Base-by-base conservation (phyloP, 2,888 invertebrate species). In the Trichopria drosophilae region DNA sequence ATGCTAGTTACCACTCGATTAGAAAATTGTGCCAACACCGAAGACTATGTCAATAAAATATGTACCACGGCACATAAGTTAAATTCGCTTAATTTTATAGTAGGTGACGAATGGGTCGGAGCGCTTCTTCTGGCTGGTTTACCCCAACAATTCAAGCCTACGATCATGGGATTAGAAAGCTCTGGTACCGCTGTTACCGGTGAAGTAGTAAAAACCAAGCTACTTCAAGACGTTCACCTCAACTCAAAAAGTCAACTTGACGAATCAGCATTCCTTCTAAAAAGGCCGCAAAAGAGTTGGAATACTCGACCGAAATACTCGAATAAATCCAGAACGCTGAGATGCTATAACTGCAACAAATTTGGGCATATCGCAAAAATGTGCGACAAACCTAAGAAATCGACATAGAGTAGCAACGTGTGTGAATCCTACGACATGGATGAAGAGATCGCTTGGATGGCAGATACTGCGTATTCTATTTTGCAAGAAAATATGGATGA, bases 41-140 rank as follows among this genome's bases (percentile, higher is more conserved):
- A 66, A 37, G 57, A 64, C 29, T 68, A 68, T 32, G 62, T 69
- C 1, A 65, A 59, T 12, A 51, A 55, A 34, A 62, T 68, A 9
- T 56, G 67, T 4, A 54, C 51, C 4, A 67, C 62, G 18, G 63
- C 66, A 2, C 61, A 69, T 18, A 64, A 66, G 54, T 39, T 68
- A n/a, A 59, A 50, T 10, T 57, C 47, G 6, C 55, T 66, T 6
- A 57, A 62, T 10, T 58, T 69, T 22, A 54, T 62, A 23, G 54
- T 66, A n/a, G 26, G 40, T 6, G 63, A 66, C 18, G 61, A 64
- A 53, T 71, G 67, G 66, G 41, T 71, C 6, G 66, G 63, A 4
- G 60, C 64, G 3, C 46, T 71, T 4, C 45, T 70, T 32, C 48
- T 70, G n/a, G 62, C 65, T 10, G 65, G 65, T 22, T 40, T 68